Conservation (phyloP, 2,113 vertebrate genomes). For the Sylvia atricapilla region DNA sequence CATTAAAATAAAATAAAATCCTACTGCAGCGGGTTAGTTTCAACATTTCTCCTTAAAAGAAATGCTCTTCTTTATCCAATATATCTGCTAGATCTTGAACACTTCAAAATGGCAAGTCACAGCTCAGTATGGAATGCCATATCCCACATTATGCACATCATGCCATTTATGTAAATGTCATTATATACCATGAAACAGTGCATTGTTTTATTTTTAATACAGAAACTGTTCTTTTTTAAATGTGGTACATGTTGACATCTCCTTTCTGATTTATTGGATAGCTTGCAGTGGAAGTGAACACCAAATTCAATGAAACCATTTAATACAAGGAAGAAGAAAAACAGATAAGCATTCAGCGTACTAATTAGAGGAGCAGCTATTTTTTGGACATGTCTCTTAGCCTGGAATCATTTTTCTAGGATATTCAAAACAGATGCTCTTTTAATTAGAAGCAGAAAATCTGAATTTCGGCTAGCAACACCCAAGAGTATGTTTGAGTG, state of each 20-base stretch:
- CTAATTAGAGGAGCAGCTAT: constrained; percentile 29
- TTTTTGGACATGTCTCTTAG: not conserved
- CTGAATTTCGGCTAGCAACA: constrained; percentile 10
- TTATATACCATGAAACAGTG: not conserved
- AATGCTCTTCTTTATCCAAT: not conserved
- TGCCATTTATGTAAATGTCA: not conserved
- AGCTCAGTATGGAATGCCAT: not conserved
- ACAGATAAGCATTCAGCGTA: not conserved
- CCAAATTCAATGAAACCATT: not conserved
- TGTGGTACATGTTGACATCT: not conserved
- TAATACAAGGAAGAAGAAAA: not conserved
- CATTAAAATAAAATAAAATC: not conserved
- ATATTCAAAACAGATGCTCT: constrained; percentile 53
- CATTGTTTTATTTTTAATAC: not conserved
- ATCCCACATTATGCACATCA: not conserved
- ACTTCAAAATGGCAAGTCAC: not conserved
- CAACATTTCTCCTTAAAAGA: not conserved
- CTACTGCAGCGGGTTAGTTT: not conserved
- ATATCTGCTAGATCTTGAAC: not conserved
- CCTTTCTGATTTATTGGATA: not conserved
- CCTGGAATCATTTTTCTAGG: not conserved
- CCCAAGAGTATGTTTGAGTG: not conserved
- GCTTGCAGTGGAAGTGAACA: not conserved
- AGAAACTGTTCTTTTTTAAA: not conserved
- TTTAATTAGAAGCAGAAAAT: constrained; percentile 60